phyloP scores from a whole-genome alignment of 2,888 invertebrate genomes.

The Troides helena region DNA sequence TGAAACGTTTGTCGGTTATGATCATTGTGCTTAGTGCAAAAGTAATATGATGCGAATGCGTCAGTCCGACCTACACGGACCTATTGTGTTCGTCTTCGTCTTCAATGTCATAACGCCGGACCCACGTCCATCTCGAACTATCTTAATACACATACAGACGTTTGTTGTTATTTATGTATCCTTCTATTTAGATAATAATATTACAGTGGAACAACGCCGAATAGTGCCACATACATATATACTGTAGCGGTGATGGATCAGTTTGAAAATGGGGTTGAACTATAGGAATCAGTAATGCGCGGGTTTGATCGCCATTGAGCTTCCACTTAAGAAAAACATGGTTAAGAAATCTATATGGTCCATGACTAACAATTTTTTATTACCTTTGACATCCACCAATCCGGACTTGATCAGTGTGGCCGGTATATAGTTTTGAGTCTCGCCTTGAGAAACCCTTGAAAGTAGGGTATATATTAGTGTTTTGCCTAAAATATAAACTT shows the following conservation, averaged over 20 bases:
- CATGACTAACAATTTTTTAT: too few species aligned
- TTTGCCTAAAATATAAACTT: too few species aligned
- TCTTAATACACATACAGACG: slow-evolving; percentile 2
- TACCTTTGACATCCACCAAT: too few species aligned
- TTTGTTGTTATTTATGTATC: slow-evolving; percentile 1
- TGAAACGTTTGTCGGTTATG: slow-evolving; percentile 6
- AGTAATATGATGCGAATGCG: slow-evolving; percentile 24
- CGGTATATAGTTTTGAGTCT: too few species aligned
- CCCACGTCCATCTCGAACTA: slow-evolving; percentile 20
- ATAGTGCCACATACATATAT: neutral
- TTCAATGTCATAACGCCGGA: slow-evolving; percentile 16
- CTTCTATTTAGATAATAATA: neutral
- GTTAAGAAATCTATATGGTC: too few species aligned
- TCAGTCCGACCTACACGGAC: slow-evolving; percentile 21
- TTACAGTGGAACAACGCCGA: neutral
- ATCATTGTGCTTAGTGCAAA: slow-evolving; percentile 15
- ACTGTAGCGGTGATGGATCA: too few species aligned
- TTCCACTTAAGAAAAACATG: too few species aligned
- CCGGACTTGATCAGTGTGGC: too few species aligned
- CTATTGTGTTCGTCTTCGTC: slow-evolving; percentile 23
- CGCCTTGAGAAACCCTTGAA: too few species aligned
- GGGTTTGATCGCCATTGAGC: too few species aligned
- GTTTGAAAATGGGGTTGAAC: neutral
- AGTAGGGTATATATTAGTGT: too few species aligned
- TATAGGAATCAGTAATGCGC: too few species aligned